Conservation (phyloP, 2,888 invertebrate species). For the Drosophila stalkeri region DNA sequence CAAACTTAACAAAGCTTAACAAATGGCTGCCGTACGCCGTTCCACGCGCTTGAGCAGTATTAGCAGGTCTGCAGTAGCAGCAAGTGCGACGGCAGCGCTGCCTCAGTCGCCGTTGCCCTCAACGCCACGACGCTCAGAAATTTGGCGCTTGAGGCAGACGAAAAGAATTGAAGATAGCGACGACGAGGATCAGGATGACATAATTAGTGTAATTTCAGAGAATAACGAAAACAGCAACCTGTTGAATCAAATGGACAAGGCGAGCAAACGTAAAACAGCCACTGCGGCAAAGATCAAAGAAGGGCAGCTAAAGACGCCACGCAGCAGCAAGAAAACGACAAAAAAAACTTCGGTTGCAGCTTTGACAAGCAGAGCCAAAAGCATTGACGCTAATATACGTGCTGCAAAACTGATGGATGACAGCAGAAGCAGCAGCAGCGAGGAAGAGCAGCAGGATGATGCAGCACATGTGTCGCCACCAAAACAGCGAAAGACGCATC, state of each 20-base stretch:
- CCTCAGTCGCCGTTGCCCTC: conserved; percentile 51
- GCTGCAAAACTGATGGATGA: conserved; percentile 18
- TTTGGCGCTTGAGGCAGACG: conserved; percentile 75
- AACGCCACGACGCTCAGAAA: conserved; percentile 59
- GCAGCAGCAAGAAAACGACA: conserved; percentile 66
- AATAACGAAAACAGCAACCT: conserved; percentile 80
- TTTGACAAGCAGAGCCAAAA: conserved; percentile 26
- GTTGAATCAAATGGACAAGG: conserved; percentile 75
- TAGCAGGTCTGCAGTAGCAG: conserved; percentile 50
- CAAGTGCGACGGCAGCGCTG: conserved; percentile 52
- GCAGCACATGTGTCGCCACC: conserved; percentile 79
- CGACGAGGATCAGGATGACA: conserved; percentile 70
- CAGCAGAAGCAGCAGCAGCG: conserved; percentile 13
- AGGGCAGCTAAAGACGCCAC: conserved; percentile 73
- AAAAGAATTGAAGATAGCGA: conserved; percentile 48
- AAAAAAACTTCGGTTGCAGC: conserved; percentile 22
- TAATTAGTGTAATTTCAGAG: conserved; percentile 65
- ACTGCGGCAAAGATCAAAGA: conserved; percentile 22
- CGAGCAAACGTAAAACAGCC: conserved; percentile 37
- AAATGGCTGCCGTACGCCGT: conserved; percentile 82
- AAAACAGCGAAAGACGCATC: conserved; percentile 75
- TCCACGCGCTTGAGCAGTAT: conserved; percentile 82
- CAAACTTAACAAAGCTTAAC: conserved; percentile 16
- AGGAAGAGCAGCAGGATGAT: conserved; percentile 41
- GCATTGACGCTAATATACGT: conserved; percentile 33